Evolutionary conservation across 1,140 invertebrate species (phyloP), one percentile per base, ranked within the genome.

Genomic region (Pomacea maculata): DNA sequence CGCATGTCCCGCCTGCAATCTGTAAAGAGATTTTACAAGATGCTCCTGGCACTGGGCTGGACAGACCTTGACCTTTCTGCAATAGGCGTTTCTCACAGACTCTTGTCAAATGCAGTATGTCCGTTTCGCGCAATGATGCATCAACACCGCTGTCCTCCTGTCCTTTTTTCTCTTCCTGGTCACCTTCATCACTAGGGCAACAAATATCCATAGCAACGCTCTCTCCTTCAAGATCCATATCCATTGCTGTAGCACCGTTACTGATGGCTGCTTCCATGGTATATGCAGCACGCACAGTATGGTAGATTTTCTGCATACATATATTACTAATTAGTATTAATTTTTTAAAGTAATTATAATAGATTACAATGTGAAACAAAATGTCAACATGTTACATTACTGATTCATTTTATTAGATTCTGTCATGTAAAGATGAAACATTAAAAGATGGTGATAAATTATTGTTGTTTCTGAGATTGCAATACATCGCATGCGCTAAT

Each of bases 181-280:
- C 57, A 64, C 25, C 57, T 0, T 63, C 63, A 25, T 65, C 19
- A 45, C 64, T 45, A 15, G 21, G 52, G 29, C 70, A 67, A 71
- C 29, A 29, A 4, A 67, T 70, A 15, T 78, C 77, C 77, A 78
- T 78, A 67, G 77, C 65, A 21, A 54, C 65, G 7, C n/a, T 57
- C 54, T 64, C 77, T 25, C 65, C 77, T 14, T 78, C 77, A 11
- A 78, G n/a, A n/a, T 78, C 77, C 77, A 78, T 78, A 34, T 78
- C 65, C 10, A 34, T 45, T 67, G 64, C 65, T 6, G 34, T 15
- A 21, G 5, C 54, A 45, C 54, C 15, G 21, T 17, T 61, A 17
- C 11, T 61, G 1, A 61, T 61, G 57, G 57, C 15, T 17, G 52
- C 68, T 8, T 78, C 77, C 77, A 78, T 78, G 10, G 64, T 54